These are phyloP conservation scores for Aphodius sticticus DNA, from an alignment of 2,888 invertebrate genomes.

Conservation along the genomic window DNA sequence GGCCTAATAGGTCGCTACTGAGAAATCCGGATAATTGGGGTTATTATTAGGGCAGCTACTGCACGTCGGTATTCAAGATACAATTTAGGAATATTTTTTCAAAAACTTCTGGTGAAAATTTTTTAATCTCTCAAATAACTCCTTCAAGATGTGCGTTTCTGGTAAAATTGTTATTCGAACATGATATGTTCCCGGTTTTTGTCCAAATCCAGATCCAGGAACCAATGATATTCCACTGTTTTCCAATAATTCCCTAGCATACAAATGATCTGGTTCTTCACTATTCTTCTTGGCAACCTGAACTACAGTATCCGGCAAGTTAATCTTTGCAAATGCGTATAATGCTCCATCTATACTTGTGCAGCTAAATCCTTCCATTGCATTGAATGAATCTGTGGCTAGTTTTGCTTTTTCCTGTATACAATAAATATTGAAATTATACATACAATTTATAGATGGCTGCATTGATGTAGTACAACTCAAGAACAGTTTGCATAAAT, in stretches of 20 bases:
- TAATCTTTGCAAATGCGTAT: conserved; percentile 92
- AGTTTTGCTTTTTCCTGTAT: conserved; percentile 69
- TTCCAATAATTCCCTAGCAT: conserved; percentile 88
- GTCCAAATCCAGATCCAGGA: conserved; percentile 91
- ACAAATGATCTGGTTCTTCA: conserved; percentile 83
- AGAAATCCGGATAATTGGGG: too few species aligned
- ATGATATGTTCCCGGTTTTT: conserved; percentile 87
- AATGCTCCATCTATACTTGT: conserved; percentile 87
- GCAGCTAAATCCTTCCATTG: conserved; percentile 82
- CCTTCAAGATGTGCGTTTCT: conserved; percentile 76
- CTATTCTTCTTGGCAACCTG: conserved; percentile 76
- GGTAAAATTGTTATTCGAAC: conserved; percentile 87
- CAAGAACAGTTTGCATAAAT: too few species aligned
- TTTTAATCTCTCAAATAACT: conserved; percentile 80
- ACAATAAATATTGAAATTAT: not conserved
- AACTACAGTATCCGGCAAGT: conserved; percentile 79
- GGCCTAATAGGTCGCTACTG: too few species aligned
- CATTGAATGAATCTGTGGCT: conserved; percentile 84
- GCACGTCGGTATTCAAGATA: too few species aligned
- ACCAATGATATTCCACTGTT: conserved; percentile 86
- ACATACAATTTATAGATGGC: too few species aligned
- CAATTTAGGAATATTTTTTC: conserved; percentile 68
- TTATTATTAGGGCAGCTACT: too few species aligned
- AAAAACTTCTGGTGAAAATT: conserved; percentile 83
- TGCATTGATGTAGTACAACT: too few species aligned